A percentile compares a stretch with the other conserved stretches of the same genome.
Evolutionary conservation across 1,140 invertebrate species (phyloP).

Genomic region (Pseudoatta argentina): DNA sequence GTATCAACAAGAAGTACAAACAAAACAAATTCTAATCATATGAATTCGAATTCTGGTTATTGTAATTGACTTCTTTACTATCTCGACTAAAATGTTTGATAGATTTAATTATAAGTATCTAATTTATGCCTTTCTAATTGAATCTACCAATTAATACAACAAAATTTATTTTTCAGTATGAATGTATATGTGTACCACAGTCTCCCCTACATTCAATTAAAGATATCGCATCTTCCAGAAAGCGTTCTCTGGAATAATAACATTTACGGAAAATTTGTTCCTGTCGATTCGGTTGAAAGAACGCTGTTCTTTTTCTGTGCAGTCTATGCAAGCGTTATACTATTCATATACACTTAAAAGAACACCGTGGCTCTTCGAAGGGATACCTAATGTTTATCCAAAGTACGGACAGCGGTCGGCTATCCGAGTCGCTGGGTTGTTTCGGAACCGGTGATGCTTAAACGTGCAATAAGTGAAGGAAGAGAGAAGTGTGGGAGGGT

Average conservation of each 20-base stretch:
- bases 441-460: slow-evolving; percentile 75
- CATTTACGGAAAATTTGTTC: background rate
- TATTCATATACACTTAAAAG: slow-evolving; percentile 15
- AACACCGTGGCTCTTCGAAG: slow-evolving; percentile 45
- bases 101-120: too few species aligned
- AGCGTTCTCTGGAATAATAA: background rate
- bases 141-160: too few species aligned
- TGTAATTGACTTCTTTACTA: too few species aligned
- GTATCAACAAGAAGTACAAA: too few species aligned
- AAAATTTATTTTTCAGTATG: too few species aligned
- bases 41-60: too few species aligned
- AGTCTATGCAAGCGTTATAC: background rate
- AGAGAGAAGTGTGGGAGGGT: slow-evolving; percentile 72
- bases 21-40: too few species aligned
- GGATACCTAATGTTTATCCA: slow-evolving; percentile 77
- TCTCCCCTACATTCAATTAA: background rate
- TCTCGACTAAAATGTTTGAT: too few species aligned
- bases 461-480: slow-evolving; percentile 75
- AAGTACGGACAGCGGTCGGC: slow-evolving; percentile 77
- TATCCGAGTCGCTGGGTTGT: slow-evolving; percentile 78
- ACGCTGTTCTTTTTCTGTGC: background rate
- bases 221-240: background rate
- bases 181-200: too few species aligned
- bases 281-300: background rate
- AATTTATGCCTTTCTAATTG: too few species aligned